Base-by-base conservation (phyloP, 1,140 invertebrate genomes). In the Helicorthomorpha holstii region DNA sequence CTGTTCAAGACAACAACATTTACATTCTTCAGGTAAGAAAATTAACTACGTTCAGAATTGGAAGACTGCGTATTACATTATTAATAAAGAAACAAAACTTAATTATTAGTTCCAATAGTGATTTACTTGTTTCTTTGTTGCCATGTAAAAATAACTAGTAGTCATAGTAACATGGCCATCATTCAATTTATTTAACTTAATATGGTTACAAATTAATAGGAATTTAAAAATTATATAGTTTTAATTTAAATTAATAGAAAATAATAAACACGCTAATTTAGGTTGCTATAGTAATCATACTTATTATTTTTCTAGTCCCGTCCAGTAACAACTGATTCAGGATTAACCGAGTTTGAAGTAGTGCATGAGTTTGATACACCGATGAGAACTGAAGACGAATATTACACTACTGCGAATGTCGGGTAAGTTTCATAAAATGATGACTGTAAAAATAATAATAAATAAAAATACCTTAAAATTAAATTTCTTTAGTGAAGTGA, bases 321-420 rank as follows among this genome's bases (percentile, higher is more conserved):
- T 34, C 79, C 80, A 1, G 77, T 86, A 27, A 85, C 83, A 1
- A 76, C 76, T 0, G 55, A 82, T 3, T 73, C 80, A 26, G 59
- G 68, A 1, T 83, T 81, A 75, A 77, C 74, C 1, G 78, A 85
- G 51, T 82, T 78, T 56, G 82, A 86, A 59, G 56, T 86, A 10
- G 64, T 72, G 1, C 82, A 83, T 60, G 82, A 87, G 63, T 69
- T 81, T 56, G 82, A 85, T 65, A 65, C 68, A 10, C 66, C 78
- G 0, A 60, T 79, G 3, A 54, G 64, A 3, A 63, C 60, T 10
- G 63, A 68, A n/a, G 55, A 59, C 7, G 71, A 75, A 27, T 58
- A 64, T 29, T 48, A 63, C 2, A 71, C 69, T n/a, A 69, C 63
- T 52, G 68, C 66, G 1, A 73, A 73, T 54, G 63, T 67, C 14